These are phyloP conservation scores for Nomada fucata DNA, from an alignment of 2,888 invertebrate genomes.

Conservation along the genomic window DNA sequence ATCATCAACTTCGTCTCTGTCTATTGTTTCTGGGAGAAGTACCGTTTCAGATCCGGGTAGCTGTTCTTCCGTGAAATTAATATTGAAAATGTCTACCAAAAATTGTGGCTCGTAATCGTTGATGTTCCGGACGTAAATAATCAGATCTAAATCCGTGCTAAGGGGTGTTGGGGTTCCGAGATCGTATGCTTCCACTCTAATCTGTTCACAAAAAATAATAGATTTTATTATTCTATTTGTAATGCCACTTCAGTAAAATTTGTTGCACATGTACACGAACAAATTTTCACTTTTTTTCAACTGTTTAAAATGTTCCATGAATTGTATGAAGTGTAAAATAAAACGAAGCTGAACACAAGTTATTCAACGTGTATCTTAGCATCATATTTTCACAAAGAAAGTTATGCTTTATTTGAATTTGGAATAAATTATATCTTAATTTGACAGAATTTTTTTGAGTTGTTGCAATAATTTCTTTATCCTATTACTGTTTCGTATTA, in stretches of 20 bases:
- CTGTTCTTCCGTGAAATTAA: slow-evolving; percentile 89
- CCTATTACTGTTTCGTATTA: slow-evolving; percentile 79
- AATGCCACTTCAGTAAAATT: background rate
- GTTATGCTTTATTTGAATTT: no score
- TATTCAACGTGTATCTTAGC: no score
- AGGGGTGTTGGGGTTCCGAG: slow-evolving; percentile 94
- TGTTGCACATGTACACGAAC: background rate
- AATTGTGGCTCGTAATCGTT: slow-evolving; percentile 96
- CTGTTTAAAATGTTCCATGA: no score
- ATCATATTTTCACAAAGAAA: no score
- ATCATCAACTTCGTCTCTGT: slow-evolving; percentile 93
- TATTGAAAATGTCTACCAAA: slow-evolving; percentile 88
- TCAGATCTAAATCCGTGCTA: slow-evolving; percentile 94
- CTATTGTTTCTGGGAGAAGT: slow-evolving; percentile 92
- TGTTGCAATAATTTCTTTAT: background rate
- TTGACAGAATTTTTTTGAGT: no score
- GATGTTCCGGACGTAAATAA: slow-evolving; percentile 94
- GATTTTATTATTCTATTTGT: background rate
- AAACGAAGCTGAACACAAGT: no score
- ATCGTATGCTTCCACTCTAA: slow-evolving; percentile 95
- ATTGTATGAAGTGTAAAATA: no score
- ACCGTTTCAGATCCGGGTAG: slow-evolving; percentile 88
- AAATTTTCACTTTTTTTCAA: no score
- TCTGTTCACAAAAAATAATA: slow-evolving; percentile 85
- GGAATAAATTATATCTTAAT: no score